Base-by-base conservation (phyloP, 1,140 invertebrate genomes). In the Mylabris phalerata region DNA sequence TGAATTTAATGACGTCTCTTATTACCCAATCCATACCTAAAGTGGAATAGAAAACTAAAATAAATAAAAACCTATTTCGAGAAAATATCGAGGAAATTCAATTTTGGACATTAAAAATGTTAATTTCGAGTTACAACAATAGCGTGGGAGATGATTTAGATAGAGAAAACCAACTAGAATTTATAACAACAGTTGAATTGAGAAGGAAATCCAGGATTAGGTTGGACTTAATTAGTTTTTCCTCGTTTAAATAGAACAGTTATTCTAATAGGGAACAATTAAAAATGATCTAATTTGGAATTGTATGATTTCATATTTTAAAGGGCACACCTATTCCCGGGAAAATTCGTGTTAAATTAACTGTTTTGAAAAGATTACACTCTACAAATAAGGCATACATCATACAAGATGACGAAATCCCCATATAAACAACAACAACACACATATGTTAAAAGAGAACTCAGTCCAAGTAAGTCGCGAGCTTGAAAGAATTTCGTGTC, bases 141-240 rank as follows among this genome's bases (percentile, higher is more conserved):
- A 32, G 32, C 32, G 32, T 32, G 32, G 32, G 32, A 32, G 32
- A 5, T 32, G 4, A 32, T 32, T 32, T 19, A 1, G 32, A 32
- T 32, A 19, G 32, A 32, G 32, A 32, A 32, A 32, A 32, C 7
- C 32, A 32, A 32, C 32, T 32, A 7, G 7, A 32, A 32, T 32
- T 32, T 32, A 32, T 32, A 7, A 32, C 32, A 32, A 32, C 32
- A 32, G 4, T 7, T 32, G 32, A 32, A 32, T 32, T 32, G 32
- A 32, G 7, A 7, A 32, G 32, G 32, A 32, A 32, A 32, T 32
- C 32, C 32, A 32, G 49, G 42, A 58, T 63, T 24, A 62, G 48
- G 41, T 61, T 49, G 55, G 46, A 50, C 24, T 50, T 49, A 44
- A 50, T 41, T 11, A 19, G 48, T 55, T 26, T 55, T 55, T n/a